phyloP scores from a whole-genome alignment of 1,140 invertebrate species.

The Heliconius melpomene region DNA sequence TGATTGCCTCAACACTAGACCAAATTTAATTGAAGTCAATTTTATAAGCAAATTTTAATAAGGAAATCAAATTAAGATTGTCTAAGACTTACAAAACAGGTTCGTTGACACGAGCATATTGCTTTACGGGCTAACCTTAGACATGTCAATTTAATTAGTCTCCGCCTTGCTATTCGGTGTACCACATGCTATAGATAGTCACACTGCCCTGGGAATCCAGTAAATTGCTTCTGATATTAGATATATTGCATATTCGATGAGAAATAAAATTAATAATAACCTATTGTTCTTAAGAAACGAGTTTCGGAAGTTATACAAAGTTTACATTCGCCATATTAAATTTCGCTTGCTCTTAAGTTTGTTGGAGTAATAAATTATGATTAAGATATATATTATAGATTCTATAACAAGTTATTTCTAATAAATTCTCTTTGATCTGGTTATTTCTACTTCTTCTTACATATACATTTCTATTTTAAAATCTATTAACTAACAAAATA shows the following conservation, averaged over 20 bases:
- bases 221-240: constrained; percentile 37
- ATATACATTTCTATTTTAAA: background rate
- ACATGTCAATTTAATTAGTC: constrained; percentile 38
- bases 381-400: background rate
- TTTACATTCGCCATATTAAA: constrained; percentile 6
- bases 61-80: background rate
- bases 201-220: constrained; percentile 29
- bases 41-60: background rate
- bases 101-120: background rate
- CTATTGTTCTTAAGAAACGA: constrained; percentile 21
- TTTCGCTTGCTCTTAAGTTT: background rate
- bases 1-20: too few species aligned
- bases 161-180: constrained; percentile 31
- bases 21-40: background rate
- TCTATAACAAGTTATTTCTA: background rate
- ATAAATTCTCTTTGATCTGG: background rate
- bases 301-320: background rate
- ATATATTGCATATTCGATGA: constrained; percentile 37
- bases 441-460: background rate
- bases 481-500: too few species aligned
- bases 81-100: constrained; percentile 8
- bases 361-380: background rate
- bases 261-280: constrained; percentile 28
- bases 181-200: constrained; percentile 36
- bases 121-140: background rate